These are phyloP conservation scores for Xyliphius kryptos DNA, from an alignment of 2,113 vertebrate species.

Conservation along the genomic window DNA sequence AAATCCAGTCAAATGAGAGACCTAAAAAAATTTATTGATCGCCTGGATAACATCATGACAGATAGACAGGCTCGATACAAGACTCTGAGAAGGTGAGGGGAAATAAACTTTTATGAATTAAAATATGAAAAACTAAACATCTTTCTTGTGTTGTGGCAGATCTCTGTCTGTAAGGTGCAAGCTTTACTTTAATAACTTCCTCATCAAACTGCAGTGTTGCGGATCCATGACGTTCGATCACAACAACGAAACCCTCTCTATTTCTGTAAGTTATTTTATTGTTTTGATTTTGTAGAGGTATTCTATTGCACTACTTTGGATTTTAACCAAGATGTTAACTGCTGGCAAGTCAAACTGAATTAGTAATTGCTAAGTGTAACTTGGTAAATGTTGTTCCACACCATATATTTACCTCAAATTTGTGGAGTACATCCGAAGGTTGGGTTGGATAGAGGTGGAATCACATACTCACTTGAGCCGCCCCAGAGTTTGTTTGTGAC, in stretches of 20 bases:
- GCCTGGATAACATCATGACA: slow-evolving; percentile 76
- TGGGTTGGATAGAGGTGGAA: too few relatives aligned
- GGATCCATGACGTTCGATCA: slow-evolving; percentile 80
- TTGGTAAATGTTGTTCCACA: too few relatives aligned
- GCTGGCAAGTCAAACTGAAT: too few relatives aligned
- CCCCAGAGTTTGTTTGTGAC: too few relatives aligned
- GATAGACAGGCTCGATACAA: slow-evolving; percentile 74
- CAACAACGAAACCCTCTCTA: slow-evolving; percentile 73
- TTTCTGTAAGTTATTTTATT: slow-evolving; percentile 67
- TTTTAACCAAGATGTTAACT: too few relatives aligned
- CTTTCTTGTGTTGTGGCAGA: slow-evolving; percentile 51
- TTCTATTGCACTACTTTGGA: too few relatives aligned
- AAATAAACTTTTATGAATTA: not conserved
- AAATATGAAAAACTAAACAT: too few relatives aligned
- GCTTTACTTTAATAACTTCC: slow-evolving; percentile 72
- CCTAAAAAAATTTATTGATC: slow-evolving; percentile 72
- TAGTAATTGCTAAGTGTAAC: too few relatives aligned
- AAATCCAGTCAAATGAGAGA: slow-evolving; percentile 76
- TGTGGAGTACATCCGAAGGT: too few relatives aligned
- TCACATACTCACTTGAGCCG: too few relatives aligned
- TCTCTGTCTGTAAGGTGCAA: slow-evolving; percentile 74
- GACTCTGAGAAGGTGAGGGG: slow-evolving; percentile 69
- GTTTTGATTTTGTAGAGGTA: not conserved
- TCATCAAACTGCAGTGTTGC: slow-evolving; percentile 66
- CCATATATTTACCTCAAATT: too few relatives aligned